phyloP scores from a whole-genome alignment of 2,797 vertebrate genomes.

The Tragopan temminckii region DNA sequence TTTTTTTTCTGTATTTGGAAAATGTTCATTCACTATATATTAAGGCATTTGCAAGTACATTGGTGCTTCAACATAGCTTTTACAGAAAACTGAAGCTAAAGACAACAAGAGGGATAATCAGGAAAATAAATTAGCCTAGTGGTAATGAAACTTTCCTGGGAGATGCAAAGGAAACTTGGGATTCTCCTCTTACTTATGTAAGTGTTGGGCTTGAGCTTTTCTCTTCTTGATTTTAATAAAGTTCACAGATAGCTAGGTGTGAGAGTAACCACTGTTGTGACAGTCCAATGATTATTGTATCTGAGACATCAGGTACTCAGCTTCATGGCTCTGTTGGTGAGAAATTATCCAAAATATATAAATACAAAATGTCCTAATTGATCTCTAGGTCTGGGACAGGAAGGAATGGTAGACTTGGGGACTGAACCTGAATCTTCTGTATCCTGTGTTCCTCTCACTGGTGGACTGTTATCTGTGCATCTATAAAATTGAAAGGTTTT shows the following conservation, averaged over 20 bases:
- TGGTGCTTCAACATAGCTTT: not conserved
- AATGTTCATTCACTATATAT: not conserved
- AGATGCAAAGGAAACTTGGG: not conserved
- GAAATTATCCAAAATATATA: not conserved
- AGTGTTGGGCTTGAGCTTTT: not conserved
- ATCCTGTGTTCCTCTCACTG: not conserved
- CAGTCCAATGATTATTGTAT: not conserved
- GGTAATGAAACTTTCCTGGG: not conserved
- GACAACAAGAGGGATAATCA: not conserved
- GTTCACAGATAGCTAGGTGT: not conserved
- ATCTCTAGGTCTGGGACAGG: not conserved
- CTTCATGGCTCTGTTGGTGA: not conserved
- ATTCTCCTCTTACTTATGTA: not conserved
- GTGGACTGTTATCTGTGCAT: not conserved
- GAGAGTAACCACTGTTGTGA: not conserved
- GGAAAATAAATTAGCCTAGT: not conserved
- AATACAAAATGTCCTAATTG: not conserved
- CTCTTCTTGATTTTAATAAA: not conserved
- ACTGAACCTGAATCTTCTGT: not conserved
- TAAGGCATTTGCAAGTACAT: not conserved
- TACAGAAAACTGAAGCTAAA: not conserved
- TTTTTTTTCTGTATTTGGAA: not conserved
- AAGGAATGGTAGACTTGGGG: not conserved
- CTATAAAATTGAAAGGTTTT: not conserved
- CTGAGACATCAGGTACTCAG: not conserved